Evolutionary conservation across 2,113 vertebrate species (phyloP), one percentile per base, ranked within the genome.

Genomic region (Ammodytes marinus): DNA sequence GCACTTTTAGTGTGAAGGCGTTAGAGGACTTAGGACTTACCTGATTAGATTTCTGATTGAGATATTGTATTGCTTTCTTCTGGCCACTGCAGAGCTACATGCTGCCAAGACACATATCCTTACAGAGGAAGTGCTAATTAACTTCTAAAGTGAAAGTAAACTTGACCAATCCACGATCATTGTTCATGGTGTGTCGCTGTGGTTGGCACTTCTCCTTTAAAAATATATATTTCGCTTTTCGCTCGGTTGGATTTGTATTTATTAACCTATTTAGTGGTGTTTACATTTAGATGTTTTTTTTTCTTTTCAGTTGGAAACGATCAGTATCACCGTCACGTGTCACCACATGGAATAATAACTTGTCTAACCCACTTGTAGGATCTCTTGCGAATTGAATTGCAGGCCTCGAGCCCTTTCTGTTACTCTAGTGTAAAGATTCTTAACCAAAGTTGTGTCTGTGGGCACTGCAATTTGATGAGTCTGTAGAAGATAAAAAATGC

Each of bases 401-500:
- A 37, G 27, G 58, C 67, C 58, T 65, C 46, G 5, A 60, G 71
- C 54, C 68, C 42, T 72, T 58, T 27, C 3, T 9, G 39, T 63
- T 47, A 14, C 71, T 77, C 65, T 54, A 43, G 68, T 77, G 60
- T 17, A 15, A 71, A 43, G 52, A 69, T 27, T 66, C 79, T 72
- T 43, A 57, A 71, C 54, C 60, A 64, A 68, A 50, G 69, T 64
- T 55, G 65, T 53, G 57, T 83, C 83, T 83, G 69, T 72, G 55
- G 60, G 69, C 57, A 3, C 47, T 0, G 11, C 0, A 1, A 66
- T 68, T 59, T 79, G 74, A 86, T 85, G 65, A 69, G 79, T 77
- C 75, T 65, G 57, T 57, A 19, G 40, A 63, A 74, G 83, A 87
- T 89, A 53, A 85, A 83, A 87, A 87, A 87, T 85, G 77, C 79